Evolutionary conservation across 92 coral and sea anemone species (phyloP).

Genomic region (Ricordea florida): DNA sequence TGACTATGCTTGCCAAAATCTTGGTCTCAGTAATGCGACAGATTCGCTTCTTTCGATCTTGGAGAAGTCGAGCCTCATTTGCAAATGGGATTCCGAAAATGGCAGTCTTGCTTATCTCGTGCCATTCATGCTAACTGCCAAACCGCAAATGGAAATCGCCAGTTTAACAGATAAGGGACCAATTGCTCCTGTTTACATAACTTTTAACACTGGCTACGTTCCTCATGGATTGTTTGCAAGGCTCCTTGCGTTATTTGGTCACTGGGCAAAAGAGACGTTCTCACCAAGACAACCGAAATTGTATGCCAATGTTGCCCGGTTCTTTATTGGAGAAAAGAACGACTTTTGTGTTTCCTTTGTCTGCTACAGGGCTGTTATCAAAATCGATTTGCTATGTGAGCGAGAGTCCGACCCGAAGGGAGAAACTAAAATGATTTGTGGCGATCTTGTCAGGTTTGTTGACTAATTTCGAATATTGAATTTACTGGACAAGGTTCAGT

Average conservation of each 20-base stretch:
- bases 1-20: slow-evolving; percentile 5
- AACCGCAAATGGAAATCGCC: slow-evolving; percentile 17
- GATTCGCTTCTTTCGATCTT: slow-evolving; percentile 10
- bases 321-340: slow-evolving; percentile 2
- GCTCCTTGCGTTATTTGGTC: slow-evolving; percentile 5
- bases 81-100: background rate
- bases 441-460: too few relatives aligned
- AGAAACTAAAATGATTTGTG: background rate
- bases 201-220: slow-evolving; percentile 28
- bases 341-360: slow-evolving; percentile 10
- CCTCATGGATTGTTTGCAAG: slow-evolving; percentile 39
- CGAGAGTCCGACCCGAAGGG: background rate
- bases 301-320: slow-evolving; percentile 35
- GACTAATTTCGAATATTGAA: too few relatives aligned
- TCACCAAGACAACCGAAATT: slow-evolving; percentile 10
- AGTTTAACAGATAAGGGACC: background rate
- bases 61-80: slow-evolving; percentile 27
- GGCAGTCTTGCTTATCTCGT: slow-evolving; percentile 12
- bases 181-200: slow-evolving; percentile 11
- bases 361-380: slow-evolving; percentile 3
- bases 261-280: background rate
- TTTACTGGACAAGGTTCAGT: too few relatives aligned
- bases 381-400: slow-evolving; percentile 5
- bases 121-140: slow-evolving; percentile 25
- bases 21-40: background rate